Evolutionary conservation across 2,888 invertebrate species (phyloP), one percentile per base, ranked within the genome.

Genomic region (Thelaira solivaga): DNA sequence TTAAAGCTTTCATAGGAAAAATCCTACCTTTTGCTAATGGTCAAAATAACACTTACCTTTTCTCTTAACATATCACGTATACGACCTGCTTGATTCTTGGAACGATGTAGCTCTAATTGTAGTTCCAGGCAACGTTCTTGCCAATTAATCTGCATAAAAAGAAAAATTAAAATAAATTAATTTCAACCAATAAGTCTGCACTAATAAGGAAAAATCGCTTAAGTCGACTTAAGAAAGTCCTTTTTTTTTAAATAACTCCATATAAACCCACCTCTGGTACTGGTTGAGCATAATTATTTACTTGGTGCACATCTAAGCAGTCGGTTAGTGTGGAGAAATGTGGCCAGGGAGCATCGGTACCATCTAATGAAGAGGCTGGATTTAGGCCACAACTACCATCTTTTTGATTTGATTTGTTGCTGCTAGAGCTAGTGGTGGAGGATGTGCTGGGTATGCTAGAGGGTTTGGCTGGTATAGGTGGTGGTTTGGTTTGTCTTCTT

Each of bases 41-140:
- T n/a, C n/a, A n/a, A n/a, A n/a, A n/a, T n/a, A n/a, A n/a, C n/a
- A 82, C 92, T 90, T 86, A 97, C 97, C 95, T 97, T 97, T 90
- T 96, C 96, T 86, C 96, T 91, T 75, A 97, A 92, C 93, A 96
- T 94, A 85, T 96, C 95, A 55, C 96, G 91, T 64, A 96, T 95
- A 85, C 95, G 92, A 76, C 95, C 94, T 1, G 96, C 96, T 90
- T 97, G 96, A 83, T 94, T 93, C 84, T 95, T 92, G 86, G 95
- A 96, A 81, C 96, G 91, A 86, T 96, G 96, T 83, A 97, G 89
- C 87, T 97, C 96, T 84, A 95, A 89, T 89, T 97, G 96, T 82
- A 97, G 89, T 87, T 95, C 94, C 84, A 96, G 89, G 86, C 96
- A 97, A 69, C 95, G 91, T 89, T 96, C 96, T 90, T 96, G 95